Conservation (phyloP, 2,888 invertebrate species). For the Diabrotica balteata region DNA sequence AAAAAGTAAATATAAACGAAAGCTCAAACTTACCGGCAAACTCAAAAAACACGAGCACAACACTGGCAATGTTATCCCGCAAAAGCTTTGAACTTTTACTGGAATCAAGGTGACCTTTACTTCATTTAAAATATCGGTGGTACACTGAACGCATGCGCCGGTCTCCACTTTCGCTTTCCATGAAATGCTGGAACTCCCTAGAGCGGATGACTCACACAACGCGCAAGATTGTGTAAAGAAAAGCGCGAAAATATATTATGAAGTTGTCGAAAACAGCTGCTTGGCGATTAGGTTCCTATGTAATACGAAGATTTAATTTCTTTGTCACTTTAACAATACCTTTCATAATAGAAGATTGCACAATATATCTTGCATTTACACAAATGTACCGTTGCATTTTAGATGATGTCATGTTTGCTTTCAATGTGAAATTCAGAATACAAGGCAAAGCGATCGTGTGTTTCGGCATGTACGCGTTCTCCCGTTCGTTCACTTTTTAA, state of each 20-base stretch:
- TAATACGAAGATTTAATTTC: not conserved
- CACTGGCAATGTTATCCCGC: not conserved
- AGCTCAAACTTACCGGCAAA: conserved; percentile 7
- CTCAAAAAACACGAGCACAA: not conserved
- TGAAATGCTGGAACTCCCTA: conserved; percentile 7
- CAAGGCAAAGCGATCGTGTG: conserved; percentile 1
- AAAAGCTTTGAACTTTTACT: conserved; percentile 24
- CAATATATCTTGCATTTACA: not conserved
- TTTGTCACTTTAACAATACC: not conserved
- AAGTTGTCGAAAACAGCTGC: not conserved
- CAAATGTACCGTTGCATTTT: no score
- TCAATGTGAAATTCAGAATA: not conserved
- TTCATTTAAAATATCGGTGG: conserved; percentile 30
- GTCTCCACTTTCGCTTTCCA: conserved; percentile 11
- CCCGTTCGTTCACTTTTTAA: conserved; percentile 20
- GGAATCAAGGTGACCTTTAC: conserved; percentile 37
- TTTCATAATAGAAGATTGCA: not conserved
- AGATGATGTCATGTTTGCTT: no score
- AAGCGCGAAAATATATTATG: not conserved
- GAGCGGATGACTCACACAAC: not conserved
- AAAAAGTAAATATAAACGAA: not conserved
- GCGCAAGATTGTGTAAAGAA: not conserved
- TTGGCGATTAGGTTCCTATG: not conserved
- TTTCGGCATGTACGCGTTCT: not conserved
- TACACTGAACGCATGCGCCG: not conserved